Evolutionary conservation across 2,797 vertebrate genomes (phyloP), one percentile per base, ranked within the genome.

Genomic region (Podargus strigoides): DNA sequence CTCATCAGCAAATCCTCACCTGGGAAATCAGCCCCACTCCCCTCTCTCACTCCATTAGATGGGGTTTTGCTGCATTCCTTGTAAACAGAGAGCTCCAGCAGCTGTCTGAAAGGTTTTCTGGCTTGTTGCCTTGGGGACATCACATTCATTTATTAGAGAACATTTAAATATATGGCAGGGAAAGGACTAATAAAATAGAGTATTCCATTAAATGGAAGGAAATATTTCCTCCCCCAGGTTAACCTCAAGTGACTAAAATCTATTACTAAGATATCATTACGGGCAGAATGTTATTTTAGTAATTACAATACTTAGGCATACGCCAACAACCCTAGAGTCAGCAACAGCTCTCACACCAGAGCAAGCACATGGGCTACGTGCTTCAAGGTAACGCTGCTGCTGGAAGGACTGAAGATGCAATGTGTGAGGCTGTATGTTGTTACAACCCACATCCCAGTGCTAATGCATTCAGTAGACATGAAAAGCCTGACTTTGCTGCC

Each of bases 71-170:
- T 83, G 49, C 6, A 10, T 62, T 78, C 41, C 85, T 50, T 81
- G 79, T 91, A 92, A 92, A 96, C 89, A 94, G 70, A 84, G 49
- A 90, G 88, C 83, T 82, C 15, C 80, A 85, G 89, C 93, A 96
- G 92, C 94, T 91, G 85, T 63, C 89, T 95, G 91, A 93, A 84
- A 96, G 91, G 89, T 56, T 96, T 95, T 67, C 92, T 95, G 95
- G 95, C 92, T 93, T 88, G 66, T 73, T 91, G 94, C 95, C 94
- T 88, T 52, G 41, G 91, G 94, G 94, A 93, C 76, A 63, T 84
- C 87, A 78, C 52, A 66, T 82, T 75, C 73, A 92, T 85, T 93
- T 94, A 83, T 94, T 87, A 91, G 1, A 91, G 75, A 96, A 73
- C 91, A 86, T 93, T 96, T 87, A 97, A 96, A 95, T 91, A 93